Evolutionary conservation across 2,113 vertebrate species (phyloP).

Genomic region (Tricholaema leucomelas): DNA sequence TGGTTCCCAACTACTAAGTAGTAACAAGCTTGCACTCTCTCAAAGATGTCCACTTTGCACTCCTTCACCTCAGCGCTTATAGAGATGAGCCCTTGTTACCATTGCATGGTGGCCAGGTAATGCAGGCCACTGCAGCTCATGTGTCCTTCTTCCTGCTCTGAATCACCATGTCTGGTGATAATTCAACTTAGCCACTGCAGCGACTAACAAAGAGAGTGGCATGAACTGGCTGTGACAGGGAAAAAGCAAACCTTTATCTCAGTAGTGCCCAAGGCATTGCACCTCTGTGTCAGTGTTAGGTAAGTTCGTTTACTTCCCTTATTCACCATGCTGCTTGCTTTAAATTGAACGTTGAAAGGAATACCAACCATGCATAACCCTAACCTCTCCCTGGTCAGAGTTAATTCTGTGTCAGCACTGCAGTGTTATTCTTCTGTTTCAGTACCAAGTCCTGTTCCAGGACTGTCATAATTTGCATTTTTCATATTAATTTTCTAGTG

Average conservation of each 20-base stretch:
- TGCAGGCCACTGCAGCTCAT: background rate
- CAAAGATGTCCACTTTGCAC: background rate
- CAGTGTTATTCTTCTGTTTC: background rate
- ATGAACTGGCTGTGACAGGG: background rate
- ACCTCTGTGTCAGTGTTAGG: background rate
- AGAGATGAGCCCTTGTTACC: background rate
- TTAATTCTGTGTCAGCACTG: background rate
- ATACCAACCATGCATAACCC: background rate
- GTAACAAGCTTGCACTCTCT: background rate
- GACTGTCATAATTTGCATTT: background rate
- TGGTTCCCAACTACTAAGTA: background rate
- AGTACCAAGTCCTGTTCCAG: background rate
- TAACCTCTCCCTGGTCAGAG: background rate
- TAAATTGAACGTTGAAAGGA: background rate
- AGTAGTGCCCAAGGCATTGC: background rate
- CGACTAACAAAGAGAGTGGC: accelerated
- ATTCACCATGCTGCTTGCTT: background rate
- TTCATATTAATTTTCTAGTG: background rate
- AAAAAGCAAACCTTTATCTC: background rate
- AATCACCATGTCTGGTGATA: accelerated
- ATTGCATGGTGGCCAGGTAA: no score
- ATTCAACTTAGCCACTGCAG: background rate
- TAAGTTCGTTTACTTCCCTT: background rate
- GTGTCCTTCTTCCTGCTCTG: accelerated
- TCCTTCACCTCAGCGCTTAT: background rate